Evolutionary conservation across 2,888 invertebrate species (phyloP), one percentile per base, ranked within the genome.

Genomic region (Phengaris arion): DNA sequence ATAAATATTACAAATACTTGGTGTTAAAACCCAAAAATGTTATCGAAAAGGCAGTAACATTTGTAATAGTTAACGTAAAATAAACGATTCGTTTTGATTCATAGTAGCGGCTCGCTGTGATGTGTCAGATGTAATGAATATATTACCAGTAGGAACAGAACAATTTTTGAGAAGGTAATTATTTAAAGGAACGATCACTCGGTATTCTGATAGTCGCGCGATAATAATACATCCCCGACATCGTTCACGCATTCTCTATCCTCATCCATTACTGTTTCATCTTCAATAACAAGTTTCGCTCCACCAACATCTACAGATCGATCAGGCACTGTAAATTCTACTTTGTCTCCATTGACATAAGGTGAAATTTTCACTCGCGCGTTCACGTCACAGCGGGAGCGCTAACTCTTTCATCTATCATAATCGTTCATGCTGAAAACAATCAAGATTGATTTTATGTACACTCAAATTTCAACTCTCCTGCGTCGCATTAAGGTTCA

Each of bases 401-500:
- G 93, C 93, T 93, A 93, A 93, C 93, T 93, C 93, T 93, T 93
- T 93, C 93, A 93, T 93, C 93, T 93, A 93, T 93, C 93, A 93
- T 93, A 93, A 93, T 93, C 93, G 93, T 93, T 93, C 93, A 93
- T 92, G 92, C 92, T 93, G 93, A 93, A 93, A 93, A 92, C 93
- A 92, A 93, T 93, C 93, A 93, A 92, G 93, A 93, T 93, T 92
- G 90, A 89, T 90, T 89, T 85, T 85, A 81, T 77, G 77, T 74
- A 13, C 83, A 78, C n/a, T 68, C 82, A n/a, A 87, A 82, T 83
- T 78, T 83, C 76, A 76, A 81, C 87, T 81, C 77, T 89, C 82
- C 2, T 0, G 8, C n/a, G 1, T 69, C 12, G 64, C 2, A 7
- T 80, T 86, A 88, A 76, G 81, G 86, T 81, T 81, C 73, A 77